Evolutionary conservation across 2,888 invertebrate species (phyloP).

Genomic region (Timema podura): DNA sequence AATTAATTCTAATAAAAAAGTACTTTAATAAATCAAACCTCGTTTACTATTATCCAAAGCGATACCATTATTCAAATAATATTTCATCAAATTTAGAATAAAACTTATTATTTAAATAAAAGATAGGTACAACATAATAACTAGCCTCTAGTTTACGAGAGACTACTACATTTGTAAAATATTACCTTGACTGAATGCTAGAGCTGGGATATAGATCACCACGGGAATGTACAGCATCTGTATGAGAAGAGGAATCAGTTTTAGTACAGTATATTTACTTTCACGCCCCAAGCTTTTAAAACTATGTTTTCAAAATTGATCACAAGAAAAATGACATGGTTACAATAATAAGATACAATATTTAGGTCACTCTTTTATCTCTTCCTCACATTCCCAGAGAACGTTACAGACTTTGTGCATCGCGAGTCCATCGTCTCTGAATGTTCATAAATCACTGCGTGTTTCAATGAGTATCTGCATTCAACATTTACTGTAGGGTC

Average conservation of each 20-base stretch:
- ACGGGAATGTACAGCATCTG: slow-evolving; percentile 71
- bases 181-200: slow-evolving; percentile 77
- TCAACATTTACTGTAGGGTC: too few species aligned
- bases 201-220: slow-evolving; percentile 82
- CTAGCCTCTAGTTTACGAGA: neutral
- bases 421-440: too few species aligned
- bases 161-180: slow-evolving; percentile 12
- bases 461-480: too few species aligned
- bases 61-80: neutral
- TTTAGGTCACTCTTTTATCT: too few species aligned
- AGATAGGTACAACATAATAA: neutral
- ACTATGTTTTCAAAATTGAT: neutral
- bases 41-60: neutral
- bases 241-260: slow-evolving; percentile 26
- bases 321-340: neutral
- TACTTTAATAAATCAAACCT: neutral
- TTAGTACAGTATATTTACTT: too few species aligned
- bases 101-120: neutral
- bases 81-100: too few species aligned
- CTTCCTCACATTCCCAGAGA: too few species aligned
- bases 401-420: too few species aligned
- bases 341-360: too few species aligned
- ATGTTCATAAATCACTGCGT: too few species aligned
- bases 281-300: too few species aligned
- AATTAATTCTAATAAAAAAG: too few species aligned